A percentile compares a stretch with the other conserved stretches of the same genome.
These are phyloP conservation scores for Lycia hirtaria DNA, from an alignment of 2,888 invertebrate species.

Conservation along the genomic window DNA sequence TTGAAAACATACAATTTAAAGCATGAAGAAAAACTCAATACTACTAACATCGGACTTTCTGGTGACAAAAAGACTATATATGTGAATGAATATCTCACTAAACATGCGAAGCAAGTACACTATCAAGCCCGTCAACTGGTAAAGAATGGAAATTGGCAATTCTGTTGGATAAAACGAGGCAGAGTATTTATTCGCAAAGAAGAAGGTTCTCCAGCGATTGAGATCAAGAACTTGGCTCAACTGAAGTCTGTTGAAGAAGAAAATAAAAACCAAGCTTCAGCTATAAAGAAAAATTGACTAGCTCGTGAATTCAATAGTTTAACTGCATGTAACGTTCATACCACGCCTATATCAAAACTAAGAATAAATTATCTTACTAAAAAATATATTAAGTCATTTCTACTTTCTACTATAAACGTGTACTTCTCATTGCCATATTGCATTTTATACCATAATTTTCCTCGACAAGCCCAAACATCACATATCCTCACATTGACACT, in stretches of 20 bases:
- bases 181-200: conserved; percentile 7
- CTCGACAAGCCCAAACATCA: too few relatives aligned
- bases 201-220: conserved; percentile 3
- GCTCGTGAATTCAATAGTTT: neutral
- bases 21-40: neutral
- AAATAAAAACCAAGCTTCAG: too few relatives aligned
- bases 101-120: conserved; percentile 3
- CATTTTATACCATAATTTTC: too few relatives aligned
- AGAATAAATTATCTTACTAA: too few relatives aligned
- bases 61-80: neutral
- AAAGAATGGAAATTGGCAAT: conserved; percentile 1
- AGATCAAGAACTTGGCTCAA: conserved; percentile 3
- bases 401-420: too few relatives aligned
- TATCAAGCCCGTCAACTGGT: neutral
- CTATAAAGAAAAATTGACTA: conserved; percentile 2
- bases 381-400: too few relatives aligned
- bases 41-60: neutral
- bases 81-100: conserved; percentile 5
- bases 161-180: conserved; percentile 6
- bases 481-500: too few relatives aligned
- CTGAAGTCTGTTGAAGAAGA: neutral
- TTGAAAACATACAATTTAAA: neutral
- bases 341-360: neutral
- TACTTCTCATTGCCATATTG: too few relatives aligned
- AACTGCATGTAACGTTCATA: neutral